Evolutionary conservation across 2,797 vertebrate species (phyloP).

Genomic region (Mus spretus): DNA sequence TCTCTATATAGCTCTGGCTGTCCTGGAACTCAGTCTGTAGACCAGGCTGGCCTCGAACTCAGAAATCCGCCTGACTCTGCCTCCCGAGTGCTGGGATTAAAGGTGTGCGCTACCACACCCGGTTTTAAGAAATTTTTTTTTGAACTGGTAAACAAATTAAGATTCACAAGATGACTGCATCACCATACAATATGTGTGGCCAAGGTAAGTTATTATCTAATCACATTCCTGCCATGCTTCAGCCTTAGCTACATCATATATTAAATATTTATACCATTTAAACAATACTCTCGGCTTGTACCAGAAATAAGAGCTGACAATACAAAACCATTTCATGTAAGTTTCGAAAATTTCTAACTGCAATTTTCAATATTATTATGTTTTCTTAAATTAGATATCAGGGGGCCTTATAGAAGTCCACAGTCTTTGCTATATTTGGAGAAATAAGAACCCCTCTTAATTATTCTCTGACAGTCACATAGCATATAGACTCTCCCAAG

Average conservation of each 20-base stretch:
- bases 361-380: slow-evolving; percentile 4
- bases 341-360: slow-evolving; percentile 38
- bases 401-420: neutral
- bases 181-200: neutral
- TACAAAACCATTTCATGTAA: neutral
- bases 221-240: neutral
- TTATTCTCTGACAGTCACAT: slow-evolving; percentile 3
- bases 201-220: neutral
- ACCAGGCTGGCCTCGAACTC: too few species aligned
- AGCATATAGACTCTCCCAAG: neutral
- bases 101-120: too few species aligned
- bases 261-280: neutral
- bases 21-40: too few species aligned
- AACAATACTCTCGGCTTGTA: slow-evolving; percentile 17
- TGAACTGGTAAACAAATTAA: slow-evolving; percentile 2
- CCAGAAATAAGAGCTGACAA: slow-evolving; percentile 11
- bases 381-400: slow-evolving; percentile 52
- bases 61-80: too few species aligned
- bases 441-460: neutral
- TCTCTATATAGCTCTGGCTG: too few species aligned
- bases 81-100: too few species aligned
- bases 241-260: neutral
- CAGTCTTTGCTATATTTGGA: neutral
- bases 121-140: neutral
- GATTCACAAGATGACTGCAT: neutral